phyloP scores from a whole-genome alignment of 2,113 vertebrate species.

The Lepisosteus osseus region DNA sequence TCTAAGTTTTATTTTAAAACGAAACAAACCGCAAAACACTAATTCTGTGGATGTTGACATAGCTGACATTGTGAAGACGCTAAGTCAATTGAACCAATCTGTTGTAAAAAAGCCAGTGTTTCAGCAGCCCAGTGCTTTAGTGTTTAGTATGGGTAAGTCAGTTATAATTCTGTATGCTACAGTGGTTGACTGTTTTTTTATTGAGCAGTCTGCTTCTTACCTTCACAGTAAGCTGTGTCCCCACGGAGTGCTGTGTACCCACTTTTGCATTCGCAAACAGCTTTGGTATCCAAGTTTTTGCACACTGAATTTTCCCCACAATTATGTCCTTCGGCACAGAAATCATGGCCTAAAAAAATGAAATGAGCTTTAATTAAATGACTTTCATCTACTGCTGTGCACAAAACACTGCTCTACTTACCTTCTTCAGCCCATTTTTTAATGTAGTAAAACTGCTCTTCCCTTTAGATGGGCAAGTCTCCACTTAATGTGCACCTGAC shows the following conservation, averaged over 20 bases:
- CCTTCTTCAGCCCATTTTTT: not conserved
- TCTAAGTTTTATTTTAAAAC: no score
- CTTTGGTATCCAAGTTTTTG: slow-evolving; percentile 87
- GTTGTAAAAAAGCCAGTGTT: not conserved
- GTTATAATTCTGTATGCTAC: no score
- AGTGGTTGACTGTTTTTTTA: not conserved
- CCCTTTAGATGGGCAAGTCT: no score
- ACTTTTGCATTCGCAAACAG: slow-evolving; percentile 86
- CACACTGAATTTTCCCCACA: slow-evolving; percentile 94
- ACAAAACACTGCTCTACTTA: not conserved
- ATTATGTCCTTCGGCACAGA: slow-evolving; percentile 84
- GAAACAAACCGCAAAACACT: no score
- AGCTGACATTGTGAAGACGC: not conserved
- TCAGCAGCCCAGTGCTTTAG: no score
- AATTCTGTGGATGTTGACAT: no score
- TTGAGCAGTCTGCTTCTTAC: slow-evolving; percentile 55
- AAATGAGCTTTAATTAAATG: slow-evolving; percentile 7
- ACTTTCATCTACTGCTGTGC: not conserved
- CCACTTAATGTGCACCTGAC: no score
- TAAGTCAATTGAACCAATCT: not conserved
- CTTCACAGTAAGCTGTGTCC: slow-evolving; percentile 88
- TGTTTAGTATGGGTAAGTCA: no score
- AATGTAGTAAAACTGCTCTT: not conserved
- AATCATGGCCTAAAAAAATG: slow-evolving; percentile 81
- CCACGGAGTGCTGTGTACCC: slow-evolving; percentile 83